Conservation (phyloP, 1,140 invertebrate genomes). For the Steinernema feltiae region DNA sequence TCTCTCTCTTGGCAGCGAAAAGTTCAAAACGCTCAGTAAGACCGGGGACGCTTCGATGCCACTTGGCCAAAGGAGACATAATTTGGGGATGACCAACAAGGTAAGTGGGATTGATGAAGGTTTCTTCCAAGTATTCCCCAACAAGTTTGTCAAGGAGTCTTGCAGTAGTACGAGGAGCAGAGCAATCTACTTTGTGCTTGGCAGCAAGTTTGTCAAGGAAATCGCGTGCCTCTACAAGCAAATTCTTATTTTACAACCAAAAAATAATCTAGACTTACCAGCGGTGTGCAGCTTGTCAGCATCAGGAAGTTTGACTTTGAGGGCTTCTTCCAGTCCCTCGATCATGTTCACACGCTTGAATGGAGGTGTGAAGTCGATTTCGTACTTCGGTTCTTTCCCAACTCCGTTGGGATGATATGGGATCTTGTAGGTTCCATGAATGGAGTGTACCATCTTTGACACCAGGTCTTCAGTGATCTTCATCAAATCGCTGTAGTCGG, state of each 20-base stretch:
- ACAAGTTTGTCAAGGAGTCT: constrained; percentile 95
- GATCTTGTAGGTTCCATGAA: too few relatives aligned
- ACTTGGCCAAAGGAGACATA: constrained; percentile 94
- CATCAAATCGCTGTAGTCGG: constrained; percentile 95
- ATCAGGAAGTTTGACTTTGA: too few relatives aligned
- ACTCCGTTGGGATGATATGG: constrained; percentile 84
- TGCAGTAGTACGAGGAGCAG: too few relatives aligned
- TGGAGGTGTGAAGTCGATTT: constrained; percentile 97
- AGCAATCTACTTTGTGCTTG: constrained; percentile 79
- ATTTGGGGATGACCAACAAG: constrained; percentile 95
- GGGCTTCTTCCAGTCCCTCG: too few relatives aligned
- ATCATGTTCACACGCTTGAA: constrained; percentile 80
- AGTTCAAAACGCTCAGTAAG: constrained; percentile 94
- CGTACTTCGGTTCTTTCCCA: constrained; percentile 68
- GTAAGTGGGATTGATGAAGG: constrained; percentile 91
- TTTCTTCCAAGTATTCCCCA: constrained; percentile 93
- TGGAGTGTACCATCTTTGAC: constrained; percentile 71
- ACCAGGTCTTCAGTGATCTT: constrained; percentile 82
- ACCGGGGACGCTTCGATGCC: constrained; percentile 78
- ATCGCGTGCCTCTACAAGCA: constrained; percentile 66
- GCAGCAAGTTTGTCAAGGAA: constrained; percentile 76
- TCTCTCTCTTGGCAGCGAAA: constrained; percentile 90
- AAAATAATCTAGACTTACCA: constrained; percentile 66
- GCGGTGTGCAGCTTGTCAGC: too few relatives aligned
- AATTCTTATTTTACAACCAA: constrained; percentile 44